Evolutionary conservation across 2,888 invertebrate genomes (phyloP).

Genomic region (Scaptomyza caliginosa): DNA sequence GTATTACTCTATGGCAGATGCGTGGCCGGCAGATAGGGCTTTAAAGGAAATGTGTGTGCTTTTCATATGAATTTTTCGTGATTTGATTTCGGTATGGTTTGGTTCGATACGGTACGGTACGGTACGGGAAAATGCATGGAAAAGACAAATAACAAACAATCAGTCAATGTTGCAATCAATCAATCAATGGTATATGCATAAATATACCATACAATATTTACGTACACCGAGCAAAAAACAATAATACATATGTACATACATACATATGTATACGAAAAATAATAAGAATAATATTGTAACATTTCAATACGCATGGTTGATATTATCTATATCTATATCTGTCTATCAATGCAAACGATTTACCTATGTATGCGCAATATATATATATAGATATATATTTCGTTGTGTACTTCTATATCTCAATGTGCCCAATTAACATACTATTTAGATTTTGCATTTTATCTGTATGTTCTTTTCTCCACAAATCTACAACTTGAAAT

Average conservation of each 20-base stretch:
- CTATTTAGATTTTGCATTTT: constrained; percentile 55
- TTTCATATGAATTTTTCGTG: too few relatives aligned
- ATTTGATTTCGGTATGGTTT: too few relatives aligned
- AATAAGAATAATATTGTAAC: neutral
- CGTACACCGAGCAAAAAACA: constrained; percentile 6
- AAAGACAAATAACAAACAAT: constrained; percentile 41
- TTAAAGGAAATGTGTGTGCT: constrained; percentile 14
- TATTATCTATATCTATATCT: neutral
- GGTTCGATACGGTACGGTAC: neutral
- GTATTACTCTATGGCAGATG: constrained; percentile 14
- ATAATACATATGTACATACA: neutral
- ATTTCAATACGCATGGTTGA: neutral
- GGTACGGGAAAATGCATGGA: too few relatives aligned
- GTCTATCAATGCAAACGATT: neutral
- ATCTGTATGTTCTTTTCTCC: constrained; percentile 45
- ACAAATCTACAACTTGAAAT: constrained; percentile 31
- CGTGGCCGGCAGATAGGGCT: constrained; percentile 16
- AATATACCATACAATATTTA: constrained; percentile 17
- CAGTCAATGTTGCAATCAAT: constrained; percentile 73
- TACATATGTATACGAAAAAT: neutral
- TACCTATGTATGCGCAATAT: too few relatives aligned
- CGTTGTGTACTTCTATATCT: constrained; percentile 32
- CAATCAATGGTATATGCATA: constrained; percentile 47
- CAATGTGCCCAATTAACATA: constrained; percentile 63
- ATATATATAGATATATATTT: neutral